Conservation (phyloP, 2,888 invertebrate species). For the Alitta virens region DNA sequence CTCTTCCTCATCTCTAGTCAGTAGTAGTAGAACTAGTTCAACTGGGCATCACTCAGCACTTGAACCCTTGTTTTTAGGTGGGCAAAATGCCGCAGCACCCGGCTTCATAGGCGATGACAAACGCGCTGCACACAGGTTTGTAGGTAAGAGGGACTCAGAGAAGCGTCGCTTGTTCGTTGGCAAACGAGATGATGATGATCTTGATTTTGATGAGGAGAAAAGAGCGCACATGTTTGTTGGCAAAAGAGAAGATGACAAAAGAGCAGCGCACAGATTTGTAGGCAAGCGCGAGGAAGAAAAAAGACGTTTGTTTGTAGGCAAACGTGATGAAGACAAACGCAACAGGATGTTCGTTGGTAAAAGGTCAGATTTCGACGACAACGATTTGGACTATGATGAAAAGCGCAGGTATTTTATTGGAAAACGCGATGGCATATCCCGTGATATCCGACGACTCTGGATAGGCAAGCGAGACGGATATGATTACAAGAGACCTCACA, state of each 20-base stretch:
- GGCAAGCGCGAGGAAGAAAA: conserved; percentile 15
- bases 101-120: neutral
- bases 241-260: conserved; percentile 15
- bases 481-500: neutral
- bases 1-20: neutral
- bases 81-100: neutral
- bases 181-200: conserved; percentile 14
- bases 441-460: neutral
- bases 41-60: neutral
- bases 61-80: neutral
- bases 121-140: conserved; percentile 9
- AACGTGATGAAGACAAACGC: conserved; percentile 19
- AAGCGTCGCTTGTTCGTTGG: conserved; percentile 21
- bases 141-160: conserved; percentile 11
- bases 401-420: conserved; percentile 4
- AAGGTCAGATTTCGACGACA: neutral
- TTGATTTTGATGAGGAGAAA: conserved; percentile 14
- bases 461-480: conserved; percentile 1
- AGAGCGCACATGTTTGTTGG: conserved; percentile 20
- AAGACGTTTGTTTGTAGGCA: conserved; percentile 8
- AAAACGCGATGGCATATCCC: conserved; percentile 2
- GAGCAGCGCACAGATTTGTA: conserved; percentile 20
- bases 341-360: conserved; percentile 20
- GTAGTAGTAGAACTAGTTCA: neutral
- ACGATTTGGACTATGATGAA: no score